Base-by-base conservation (phyloP, 1,140 invertebrate genomes). In the Limonius californicus region DNA sequence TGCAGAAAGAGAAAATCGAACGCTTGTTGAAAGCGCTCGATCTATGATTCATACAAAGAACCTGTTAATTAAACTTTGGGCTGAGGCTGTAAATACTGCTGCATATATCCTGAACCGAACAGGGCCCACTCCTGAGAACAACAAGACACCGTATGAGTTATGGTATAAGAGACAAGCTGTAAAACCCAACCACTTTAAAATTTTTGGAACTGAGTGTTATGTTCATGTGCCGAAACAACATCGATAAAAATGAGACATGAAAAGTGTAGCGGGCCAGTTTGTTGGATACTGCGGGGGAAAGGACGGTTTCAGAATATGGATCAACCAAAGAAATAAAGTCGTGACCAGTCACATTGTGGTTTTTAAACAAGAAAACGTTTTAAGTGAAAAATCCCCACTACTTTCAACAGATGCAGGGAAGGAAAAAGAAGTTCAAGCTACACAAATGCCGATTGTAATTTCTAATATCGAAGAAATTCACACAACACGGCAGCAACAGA, bases 21-120 rank as follows among this genome's bases (percentile, higher is more conserved):
- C 20, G 2, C 16, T 54, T n/a, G 50, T 54, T 2, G 50, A 54
- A 18, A n/a, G 16, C 6, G 3, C 15, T 16, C 15, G 50, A 3
- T 6, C 50, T 2, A 54, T 16, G 15, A 18, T 54, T 12, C 20
- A 54, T 2, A 76, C 8, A 62, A 67, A 32, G 67, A 54, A 65
- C 6, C 21, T 80, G 16, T 47, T 61, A 12, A 61, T 66, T 20
- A 53, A 42, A 11, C 74, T 75, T 61, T 81, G 78, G 76, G 74
- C 72, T 6, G 78, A 80, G 64, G 76, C 78, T 18, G 67, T 76
- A 0, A 61, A n/a, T n/a, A n/a, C n/a, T n/a, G n/a, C n/a, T n/a
- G n/a, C n/a, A n/a, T n/a, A n/a, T n/a, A n/a, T n/a, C n/a, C 57
- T 73, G 56, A 82, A 82, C 66, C 62, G 76, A 45, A 62, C 56